Conservation (phyloP, 2,113 vertebrate genomes). For the Eurypyga helias region DNA sequence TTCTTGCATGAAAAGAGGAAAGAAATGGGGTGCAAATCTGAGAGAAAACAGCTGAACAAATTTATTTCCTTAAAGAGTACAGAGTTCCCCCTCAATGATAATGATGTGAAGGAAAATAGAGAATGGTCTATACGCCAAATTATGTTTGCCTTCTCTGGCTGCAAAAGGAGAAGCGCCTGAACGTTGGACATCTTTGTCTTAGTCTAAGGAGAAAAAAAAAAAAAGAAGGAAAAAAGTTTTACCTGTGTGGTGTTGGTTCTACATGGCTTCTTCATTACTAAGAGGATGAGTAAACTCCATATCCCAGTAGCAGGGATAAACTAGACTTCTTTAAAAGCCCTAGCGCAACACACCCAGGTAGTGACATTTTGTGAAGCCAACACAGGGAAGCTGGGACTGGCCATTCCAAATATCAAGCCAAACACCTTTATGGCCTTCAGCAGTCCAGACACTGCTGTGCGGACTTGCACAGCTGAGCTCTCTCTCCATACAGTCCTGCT, state of each 20-base stretch:
- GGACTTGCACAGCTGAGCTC: neutral
- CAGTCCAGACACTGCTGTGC: neutral
- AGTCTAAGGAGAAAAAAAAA: neutral
- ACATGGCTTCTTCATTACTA: neutral
- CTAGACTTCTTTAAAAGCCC: neutral
- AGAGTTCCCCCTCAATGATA: neutral
- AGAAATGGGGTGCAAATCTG: neutral
- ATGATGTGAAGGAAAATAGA: neutral
- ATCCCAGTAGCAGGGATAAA: neutral
- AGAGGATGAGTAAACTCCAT: neutral
- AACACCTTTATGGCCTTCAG: neutral
- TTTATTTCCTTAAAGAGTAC: neutral
- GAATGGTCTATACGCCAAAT: neutral
- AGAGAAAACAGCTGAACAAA: neutral
- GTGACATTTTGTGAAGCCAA: slow-evolving; percentile 22
- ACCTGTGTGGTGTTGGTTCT: neutral
- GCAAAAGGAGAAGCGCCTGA: neutral
- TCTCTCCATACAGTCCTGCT: neutral
- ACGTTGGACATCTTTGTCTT: neutral
- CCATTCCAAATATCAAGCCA: neutral
- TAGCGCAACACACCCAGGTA: neutral
- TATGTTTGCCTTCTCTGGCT: neutral
- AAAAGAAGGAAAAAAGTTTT: neutral
- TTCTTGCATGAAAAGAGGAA: neutral
- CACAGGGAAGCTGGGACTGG: neutral